These are phyloP conservation scores for Muscicapa comitata DNA, from an alignment of 2,797 vertebrate species.

Conservation along the genomic window DNA sequence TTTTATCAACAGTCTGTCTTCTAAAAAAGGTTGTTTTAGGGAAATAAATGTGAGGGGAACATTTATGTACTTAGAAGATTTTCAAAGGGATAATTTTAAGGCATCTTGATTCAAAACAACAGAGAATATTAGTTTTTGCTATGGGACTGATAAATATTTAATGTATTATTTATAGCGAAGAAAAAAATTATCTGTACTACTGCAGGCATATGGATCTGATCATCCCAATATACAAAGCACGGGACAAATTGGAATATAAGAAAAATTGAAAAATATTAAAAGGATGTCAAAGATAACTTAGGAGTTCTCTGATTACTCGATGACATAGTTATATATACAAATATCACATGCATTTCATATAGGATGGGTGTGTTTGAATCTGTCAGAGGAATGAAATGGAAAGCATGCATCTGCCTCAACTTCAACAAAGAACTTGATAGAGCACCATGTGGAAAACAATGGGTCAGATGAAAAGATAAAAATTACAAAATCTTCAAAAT, in stretches of 20 bases:
- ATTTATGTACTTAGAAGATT: background rate
- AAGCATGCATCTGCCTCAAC: background rate
- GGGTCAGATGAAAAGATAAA: background rate
- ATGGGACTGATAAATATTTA: background rate
- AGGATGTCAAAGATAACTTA: background rate
- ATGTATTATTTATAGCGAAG: background rate
- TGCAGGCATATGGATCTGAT: background rate
- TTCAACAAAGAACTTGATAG: background rate
- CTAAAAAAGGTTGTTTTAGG: background rate
- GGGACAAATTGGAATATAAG: background rate
- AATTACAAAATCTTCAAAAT: background rate
- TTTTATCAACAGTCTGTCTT: background rate
- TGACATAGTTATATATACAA: background rate
- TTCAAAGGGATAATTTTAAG: background rate
- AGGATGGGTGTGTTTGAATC: background rate
- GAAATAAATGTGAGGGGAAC: background rate
- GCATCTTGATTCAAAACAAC: background rate
- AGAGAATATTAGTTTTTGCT: background rate
- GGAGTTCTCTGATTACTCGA: background rate
- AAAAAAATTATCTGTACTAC: background rate
- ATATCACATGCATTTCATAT: background rate
- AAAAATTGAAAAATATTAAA: background rate
- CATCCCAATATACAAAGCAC: accelerated
- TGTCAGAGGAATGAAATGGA: background rate
- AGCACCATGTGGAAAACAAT: background rate